These are phyloP conservation scores for Hoplodrina ambigua DNA, from an alignment of 2,888 invertebrate genomes.

Conservation along the genomic window DNA sequence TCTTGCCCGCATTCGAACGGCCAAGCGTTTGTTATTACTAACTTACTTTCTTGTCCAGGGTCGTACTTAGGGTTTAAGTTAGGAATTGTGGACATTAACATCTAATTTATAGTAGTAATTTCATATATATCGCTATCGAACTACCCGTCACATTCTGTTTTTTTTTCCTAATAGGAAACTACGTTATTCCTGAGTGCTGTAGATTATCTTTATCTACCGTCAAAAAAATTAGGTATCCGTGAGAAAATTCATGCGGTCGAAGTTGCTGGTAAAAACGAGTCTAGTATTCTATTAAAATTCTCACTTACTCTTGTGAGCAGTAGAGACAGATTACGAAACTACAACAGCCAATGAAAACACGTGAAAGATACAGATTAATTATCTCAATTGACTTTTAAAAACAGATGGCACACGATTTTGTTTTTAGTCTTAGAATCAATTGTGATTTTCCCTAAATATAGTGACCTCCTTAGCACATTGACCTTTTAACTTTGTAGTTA, in stretches of 20 bases:
- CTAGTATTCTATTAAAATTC: too few relatives aligned
- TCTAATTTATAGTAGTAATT: too few relatives aligned
- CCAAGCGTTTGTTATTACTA: slow-evolving; percentile 27
- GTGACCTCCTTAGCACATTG: neutral
- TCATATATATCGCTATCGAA: too few relatives aligned
- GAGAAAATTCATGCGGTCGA: too few relatives aligned
- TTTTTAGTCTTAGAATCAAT: neutral
- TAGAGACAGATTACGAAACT: too few relatives aligned
- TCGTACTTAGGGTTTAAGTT: slow-evolving; percentile 21
- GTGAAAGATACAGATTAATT: neutral
- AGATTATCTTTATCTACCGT: too few relatives aligned
- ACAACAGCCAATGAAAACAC: neutral
- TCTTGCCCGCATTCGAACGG: slow-evolving; percentile 63
- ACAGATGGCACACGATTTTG: neutral
- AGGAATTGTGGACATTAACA: neutral
- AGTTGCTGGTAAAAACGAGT: too few relatives aligned
- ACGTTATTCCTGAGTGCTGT: too few relatives aligned
- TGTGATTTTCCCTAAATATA: neutral
- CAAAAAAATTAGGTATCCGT: too few relatives aligned
- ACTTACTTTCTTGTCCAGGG: slow-evolving; percentile 52
- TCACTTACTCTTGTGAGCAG: too few relatives aligned
- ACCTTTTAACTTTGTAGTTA: neutral
- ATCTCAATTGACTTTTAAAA: neutral
- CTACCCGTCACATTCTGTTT: too few relatives aligned
- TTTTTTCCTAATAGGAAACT: too few relatives aligned